Evolutionary conservation across 2,113 vertebrate species (phyloP), one percentile per base, ranked within the genome.

Genomic region (Leptodactylus fuscus): DNA sequence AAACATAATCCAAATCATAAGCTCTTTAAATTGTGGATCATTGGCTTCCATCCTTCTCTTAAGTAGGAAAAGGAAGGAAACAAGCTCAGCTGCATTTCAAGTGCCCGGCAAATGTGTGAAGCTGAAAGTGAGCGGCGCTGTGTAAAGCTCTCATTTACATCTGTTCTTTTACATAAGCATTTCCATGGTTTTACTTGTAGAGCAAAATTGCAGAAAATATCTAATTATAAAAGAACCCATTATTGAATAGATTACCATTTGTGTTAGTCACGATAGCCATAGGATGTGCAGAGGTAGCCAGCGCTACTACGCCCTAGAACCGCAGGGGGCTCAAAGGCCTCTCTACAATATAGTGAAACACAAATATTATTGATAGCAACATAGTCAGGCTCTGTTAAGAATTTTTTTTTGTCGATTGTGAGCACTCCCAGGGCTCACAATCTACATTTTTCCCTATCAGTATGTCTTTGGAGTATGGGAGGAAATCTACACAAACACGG

Each of bases 41-140:
- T 88, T 53, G 85, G 22, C 67, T 41, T 58, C 75, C 22, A n/a
- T 81, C 65, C 87, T 87, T 75, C 67, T 84, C 79, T 27, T 70
- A 73, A 90, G 51, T 10, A 88, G 65, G 36, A 74, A 24, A 58
- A 38, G 7, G 11, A 29, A 58, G 34, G 51, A 51, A 79, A 58
- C 22, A 41, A 58, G 53, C 51, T 38, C 51, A 79, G 76, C 76
- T 79, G 51, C 51, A 79, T 38, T 38, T 79, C 29, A 58, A 79
- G 51, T 79, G 76, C 5, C 16, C 67, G n/a, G 87, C 38, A 44
- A 75, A 44, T 85, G 24, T 77, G 81, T n/a, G 20, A 29, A 51
- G 62, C 60, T 81, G 15, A 69, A 81, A 69, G 44, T 60, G 41
- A 20, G 51, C 16, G 4, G 76, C 20, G 7, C 11, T 36, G 22